A percentile compares a stretch with the other conserved stretches of the same genome.
Conservation (phyloP, 2,888 invertebrate genomes). For the Neocrepidodera transversa region DNA sequence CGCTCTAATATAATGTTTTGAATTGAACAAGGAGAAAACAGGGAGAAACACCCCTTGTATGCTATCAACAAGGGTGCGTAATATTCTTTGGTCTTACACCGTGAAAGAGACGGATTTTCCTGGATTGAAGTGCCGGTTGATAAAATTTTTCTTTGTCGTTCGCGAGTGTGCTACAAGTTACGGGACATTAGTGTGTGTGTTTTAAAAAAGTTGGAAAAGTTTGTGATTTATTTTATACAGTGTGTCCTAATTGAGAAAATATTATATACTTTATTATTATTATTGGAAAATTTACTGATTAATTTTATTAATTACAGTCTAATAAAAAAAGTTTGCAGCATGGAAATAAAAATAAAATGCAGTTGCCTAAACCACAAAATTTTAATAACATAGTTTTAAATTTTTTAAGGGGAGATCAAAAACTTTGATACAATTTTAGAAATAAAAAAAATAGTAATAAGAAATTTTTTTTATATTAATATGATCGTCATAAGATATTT, state of each 20-base stretch:
- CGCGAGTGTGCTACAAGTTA: conserved; percentile 5
- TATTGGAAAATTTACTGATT: too few species aligned
- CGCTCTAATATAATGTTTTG: conserved; percentile 49
- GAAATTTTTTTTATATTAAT: too few species aligned
- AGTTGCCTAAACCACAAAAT: too few species aligned
- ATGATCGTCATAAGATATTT: too few species aligned
- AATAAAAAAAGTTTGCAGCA: too few species aligned
- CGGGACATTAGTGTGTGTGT: conserved; percentile 1
- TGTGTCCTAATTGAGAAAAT: background rate
- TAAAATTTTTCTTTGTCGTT: background rate
- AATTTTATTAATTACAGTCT: too few species aligned
- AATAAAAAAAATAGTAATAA: too few species aligned
- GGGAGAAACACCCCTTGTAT: conserved; percentile 53
- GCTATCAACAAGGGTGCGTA: conserved; percentile 47
- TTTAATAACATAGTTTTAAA: too few species aligned
- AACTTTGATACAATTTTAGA: too few species aligned
- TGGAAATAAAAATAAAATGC: too few species aligned
- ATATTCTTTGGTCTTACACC: conserved; percentile 31
- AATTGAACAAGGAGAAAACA: conserved; percentile 48
- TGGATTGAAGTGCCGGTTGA: conserved; percentile 16
- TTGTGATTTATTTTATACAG: conserved; percentile 4
- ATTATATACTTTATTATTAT: too few species aligned
- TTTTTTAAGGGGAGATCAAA: too few species aligned
- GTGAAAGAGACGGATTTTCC: conserved; percentile 27
- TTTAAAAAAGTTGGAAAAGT: conserved; percentile 1